Evolutionary conservation across 2,113 vertebrate genomes (phyloP).

Genomic region (Pica pica): DNA sequence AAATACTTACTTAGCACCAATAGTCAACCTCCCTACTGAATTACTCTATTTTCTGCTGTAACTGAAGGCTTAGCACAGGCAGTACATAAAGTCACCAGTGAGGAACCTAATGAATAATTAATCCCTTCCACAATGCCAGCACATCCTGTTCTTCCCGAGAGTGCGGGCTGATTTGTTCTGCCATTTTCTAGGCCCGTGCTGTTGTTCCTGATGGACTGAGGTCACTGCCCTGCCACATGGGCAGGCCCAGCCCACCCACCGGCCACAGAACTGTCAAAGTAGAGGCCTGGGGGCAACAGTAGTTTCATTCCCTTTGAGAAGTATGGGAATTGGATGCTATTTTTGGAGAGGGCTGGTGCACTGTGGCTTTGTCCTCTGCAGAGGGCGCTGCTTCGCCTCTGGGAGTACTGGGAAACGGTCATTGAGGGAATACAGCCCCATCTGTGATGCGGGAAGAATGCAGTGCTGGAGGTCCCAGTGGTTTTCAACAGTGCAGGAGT

Average conservation of each 20-base stretch:
- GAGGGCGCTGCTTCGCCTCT: rapidly evolving
- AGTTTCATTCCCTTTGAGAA: background rate
- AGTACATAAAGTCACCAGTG: background rate
- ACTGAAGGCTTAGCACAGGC: background rate
- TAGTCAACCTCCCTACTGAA: background rate
- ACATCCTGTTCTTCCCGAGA: background rate
- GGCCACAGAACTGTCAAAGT: background rate
- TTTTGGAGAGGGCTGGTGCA: background rate
- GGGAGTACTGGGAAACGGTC: background rate
- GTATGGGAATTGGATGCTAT: background rate
- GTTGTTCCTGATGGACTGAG: background rate
- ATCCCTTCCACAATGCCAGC: background rate
- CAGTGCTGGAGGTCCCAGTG: background rate
- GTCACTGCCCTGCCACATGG: rapidly evolving
- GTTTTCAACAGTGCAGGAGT: background rate
- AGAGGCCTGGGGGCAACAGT: background rate
- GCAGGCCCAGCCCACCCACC: background rate
- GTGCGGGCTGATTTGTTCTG: background rate
- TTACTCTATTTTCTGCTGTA: background rate
- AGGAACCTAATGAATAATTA: constrained; percentile 9
- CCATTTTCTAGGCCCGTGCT: rapidly evolving
- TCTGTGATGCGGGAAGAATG: background rate
- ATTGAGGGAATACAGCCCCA: rapidly evolving
- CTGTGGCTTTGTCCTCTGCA: rapidly evolving
- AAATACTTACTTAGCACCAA: background rate